phyloP scores from a whole-genome alignment of 2,113 vertebrate species.

The Rynchops niger region DNA sequence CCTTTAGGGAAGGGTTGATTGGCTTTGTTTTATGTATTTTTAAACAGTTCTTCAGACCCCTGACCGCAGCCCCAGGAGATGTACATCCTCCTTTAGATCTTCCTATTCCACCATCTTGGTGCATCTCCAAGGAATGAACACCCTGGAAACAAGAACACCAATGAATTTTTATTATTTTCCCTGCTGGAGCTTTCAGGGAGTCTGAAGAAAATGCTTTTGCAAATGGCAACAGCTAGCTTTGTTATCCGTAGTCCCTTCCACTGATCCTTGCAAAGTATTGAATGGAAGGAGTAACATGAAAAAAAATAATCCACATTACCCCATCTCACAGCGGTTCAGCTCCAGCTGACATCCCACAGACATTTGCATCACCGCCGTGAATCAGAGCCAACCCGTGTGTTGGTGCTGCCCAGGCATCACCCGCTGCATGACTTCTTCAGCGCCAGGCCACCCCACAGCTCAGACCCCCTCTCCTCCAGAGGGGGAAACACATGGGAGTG shows the following conservation, averaged over 20 bases:
- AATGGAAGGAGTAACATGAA: background rate
- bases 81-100: background rate
- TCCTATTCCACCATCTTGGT: background rate
- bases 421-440: background rate
- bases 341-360: background rate
- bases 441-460: fast-evolving
- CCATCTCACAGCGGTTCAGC: background rate
- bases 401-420: background rate
- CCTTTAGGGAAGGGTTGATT: background rate
- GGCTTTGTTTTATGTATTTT: background rate
- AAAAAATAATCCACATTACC: background rate
- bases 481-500: fast-evolving
- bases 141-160: background rate
- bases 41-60: background rate
- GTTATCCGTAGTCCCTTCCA: background rate
- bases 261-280: background rate
- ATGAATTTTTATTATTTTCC: background rate
- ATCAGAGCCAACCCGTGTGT: fast-evolving
- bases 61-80: background rate
- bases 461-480: background rate
- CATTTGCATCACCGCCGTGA: background rate
- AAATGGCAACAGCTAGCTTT: background rate
- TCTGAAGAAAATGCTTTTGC: background rate
- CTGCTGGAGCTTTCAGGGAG: background rate
- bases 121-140: background rate